A percentile compares a stretch with the other conserved stretches of the same genome.
These are phyloP conservation scores for Pogoniulus pusillus DNA, from an alignment of 2,797 vertebrate genomes.

Conservation along the genomic window DNA sequence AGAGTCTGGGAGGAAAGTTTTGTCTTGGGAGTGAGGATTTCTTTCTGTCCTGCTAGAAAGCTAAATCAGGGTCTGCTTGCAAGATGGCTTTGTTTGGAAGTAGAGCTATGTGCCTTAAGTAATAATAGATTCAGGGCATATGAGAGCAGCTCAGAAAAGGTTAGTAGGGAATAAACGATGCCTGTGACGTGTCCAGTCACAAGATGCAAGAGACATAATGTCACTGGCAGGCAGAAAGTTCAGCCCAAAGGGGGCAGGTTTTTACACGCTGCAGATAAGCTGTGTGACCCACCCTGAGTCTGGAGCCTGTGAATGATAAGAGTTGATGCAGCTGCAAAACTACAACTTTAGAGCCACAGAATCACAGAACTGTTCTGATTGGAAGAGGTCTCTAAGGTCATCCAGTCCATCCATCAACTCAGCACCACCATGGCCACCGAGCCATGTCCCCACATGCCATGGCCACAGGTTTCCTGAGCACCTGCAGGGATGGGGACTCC, in stretches of 20 bases:
- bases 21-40: neutral
- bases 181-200: neutral
- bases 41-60: neutral
- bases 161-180: neutral
- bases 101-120: neutral
- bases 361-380: too few relatives aligned
- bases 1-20: neutral
- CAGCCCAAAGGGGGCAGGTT: neutral
- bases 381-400: too few relatives aligned
- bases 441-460: too few relatives aligned
- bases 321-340: neutral
- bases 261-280: neutral
- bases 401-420: too few relatives aligned
- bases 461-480: too few relatives aligned
- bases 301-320: neutral
- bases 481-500: too few relatives aligned
- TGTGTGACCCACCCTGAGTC: neutral
- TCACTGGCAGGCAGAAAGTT: neutral
- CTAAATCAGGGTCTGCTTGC: neutral
- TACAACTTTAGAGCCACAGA: too few relatives aligned
- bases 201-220: neutral
- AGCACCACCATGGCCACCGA: too few relatives aligned
- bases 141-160: neutral
- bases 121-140: neutral
- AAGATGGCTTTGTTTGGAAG: neutral